A percentile compares a stretch with the other conserved stretches of the same genome.
Conservation (phyloP, 2,113 vertebrate species). For the Marmota flaviventris region DNA sequence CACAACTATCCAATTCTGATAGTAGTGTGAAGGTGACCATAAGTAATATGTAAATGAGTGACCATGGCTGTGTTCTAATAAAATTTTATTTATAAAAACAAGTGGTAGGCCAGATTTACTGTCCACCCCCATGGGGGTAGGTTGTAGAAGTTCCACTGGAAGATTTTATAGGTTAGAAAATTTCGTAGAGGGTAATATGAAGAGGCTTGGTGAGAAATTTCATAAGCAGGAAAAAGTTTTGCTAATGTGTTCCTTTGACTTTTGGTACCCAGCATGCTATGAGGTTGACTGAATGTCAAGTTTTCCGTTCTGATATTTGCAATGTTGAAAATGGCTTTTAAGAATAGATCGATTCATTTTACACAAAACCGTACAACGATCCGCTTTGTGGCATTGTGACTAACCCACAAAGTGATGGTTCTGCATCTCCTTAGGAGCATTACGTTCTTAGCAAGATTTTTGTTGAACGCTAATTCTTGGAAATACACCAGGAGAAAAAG, state of each 20-base stretch:
- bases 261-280: neutral
- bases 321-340: neutral
- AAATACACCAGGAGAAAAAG: neutral
- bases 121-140: neutral
- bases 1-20: neutral
- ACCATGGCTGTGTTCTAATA: neutral
- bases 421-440: neutral
- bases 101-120: neutral
- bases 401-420: neutral
- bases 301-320: neutral
- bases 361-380: neutral
- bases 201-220: neutral
- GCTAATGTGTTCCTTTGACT: neutral
- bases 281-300: neutral
- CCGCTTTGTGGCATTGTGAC: neutral
- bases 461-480: neutral
- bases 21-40: neutral
- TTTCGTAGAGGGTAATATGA: neutral
- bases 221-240: neutral
- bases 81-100: conserved; percentile 54
- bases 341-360: neutral
- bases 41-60: neutral
- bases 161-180: neutral
- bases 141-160: neutral
- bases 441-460: neutral